Evolutionary conservation across 2,113 vertebrate genomes (phyloP), one percentile per base, ranked within the genome.

Genomic region (Glareola pratincola): DNA sequence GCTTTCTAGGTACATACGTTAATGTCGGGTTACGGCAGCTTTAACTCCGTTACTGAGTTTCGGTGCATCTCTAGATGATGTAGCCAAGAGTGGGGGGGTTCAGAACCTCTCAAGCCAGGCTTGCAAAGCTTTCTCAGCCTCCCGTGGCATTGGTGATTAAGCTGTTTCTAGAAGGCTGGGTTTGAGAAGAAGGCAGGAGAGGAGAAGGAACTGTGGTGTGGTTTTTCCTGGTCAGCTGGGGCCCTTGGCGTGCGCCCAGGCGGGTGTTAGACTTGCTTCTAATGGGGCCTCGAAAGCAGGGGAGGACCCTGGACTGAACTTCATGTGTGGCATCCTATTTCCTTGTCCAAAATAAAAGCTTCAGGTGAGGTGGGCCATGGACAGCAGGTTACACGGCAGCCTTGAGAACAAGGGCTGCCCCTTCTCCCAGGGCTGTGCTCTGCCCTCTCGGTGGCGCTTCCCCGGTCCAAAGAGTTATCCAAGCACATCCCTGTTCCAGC

Each of bases 301-400:
- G 30, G 30, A 43, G 21, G 34, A 59, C 45, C 63, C 37, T 78
- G 14, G 59, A 60, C 71, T 45, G 80, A 57, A 14, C 41, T 77
- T 77, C 20, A 10, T 29, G 23, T 36, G 10, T 48, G 12, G 6
- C 7, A 27, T n/a, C 36, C 17, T 32, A 1, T 39, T 67, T 82
- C 34, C 29, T 32, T 41, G 3, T 51, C 66, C 57, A 29, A 34
- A 72, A 22, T 5, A 29, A 57, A 68, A 63, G 57, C 60, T 73
- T 67, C 26, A 18, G 37, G 34, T 57, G 77, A 48, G 54, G 27
- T 59, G 86, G 37, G 36, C 48, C 1, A 4, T 30, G 48, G 36
- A 2, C n/a, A 54, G 63, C 2, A 23, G 45, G 39, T 29, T 30
- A 9, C 2, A 0, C 10, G 32, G 27, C 51, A 50, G 6, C 63